A percentile compares a stretch with the other conserved stretches of the same genome.
phyloP scores from a whole-genome alignment of 2,113 vertebrate genomes.

The Ochotona curzoniae region DNA sequence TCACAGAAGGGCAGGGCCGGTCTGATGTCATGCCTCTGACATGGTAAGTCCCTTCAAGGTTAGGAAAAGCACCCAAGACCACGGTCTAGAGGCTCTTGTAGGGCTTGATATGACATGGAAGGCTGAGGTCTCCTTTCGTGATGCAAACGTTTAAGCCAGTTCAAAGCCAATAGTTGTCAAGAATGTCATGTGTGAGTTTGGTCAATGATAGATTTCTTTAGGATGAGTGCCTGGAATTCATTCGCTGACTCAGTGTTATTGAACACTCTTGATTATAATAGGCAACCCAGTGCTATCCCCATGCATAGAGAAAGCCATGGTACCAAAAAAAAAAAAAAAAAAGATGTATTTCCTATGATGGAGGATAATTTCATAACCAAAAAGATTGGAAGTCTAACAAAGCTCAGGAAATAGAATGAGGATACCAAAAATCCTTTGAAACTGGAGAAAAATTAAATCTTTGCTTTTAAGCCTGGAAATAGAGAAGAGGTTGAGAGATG shows the following conservation, averaged over 20 bases:
- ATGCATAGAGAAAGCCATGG: not conserved
- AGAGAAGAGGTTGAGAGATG: not conserved
- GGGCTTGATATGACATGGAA: not conserved
- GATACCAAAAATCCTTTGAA: conserved; percentile 2
- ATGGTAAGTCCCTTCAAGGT: not conserved
- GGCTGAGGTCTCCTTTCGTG: not conserved
- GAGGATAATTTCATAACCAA: conserved; percentile 13
- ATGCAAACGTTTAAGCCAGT: not conserved
- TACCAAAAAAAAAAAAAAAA: not conserved
- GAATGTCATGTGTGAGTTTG: not conserved
- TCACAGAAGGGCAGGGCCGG: not conserved
- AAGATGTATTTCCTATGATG: conserved; percentile 9
- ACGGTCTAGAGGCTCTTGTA: not conserved
- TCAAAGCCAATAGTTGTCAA: not conserved
- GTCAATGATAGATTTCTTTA: not conserved
- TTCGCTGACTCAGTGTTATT: no score
- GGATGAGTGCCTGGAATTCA: no score
- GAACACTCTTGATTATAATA: no score
- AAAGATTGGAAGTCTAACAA: conserved; percentile 51
- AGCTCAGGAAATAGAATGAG: conserved; percentile 50
- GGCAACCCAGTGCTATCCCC: no score
- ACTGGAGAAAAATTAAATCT: conserved; percentile 21
- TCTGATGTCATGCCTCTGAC: not conserved
- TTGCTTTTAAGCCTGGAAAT: conserved; percentile 32
- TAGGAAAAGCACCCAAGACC: not conserved